A percentile compares a stretch with the other conserved stretches of the same genome.
These are phyloP conservation scores for Mayetiola destructor DNA, from an alignment of 2,888 invertebrate species.

Conservation along the genomic window DNA sequence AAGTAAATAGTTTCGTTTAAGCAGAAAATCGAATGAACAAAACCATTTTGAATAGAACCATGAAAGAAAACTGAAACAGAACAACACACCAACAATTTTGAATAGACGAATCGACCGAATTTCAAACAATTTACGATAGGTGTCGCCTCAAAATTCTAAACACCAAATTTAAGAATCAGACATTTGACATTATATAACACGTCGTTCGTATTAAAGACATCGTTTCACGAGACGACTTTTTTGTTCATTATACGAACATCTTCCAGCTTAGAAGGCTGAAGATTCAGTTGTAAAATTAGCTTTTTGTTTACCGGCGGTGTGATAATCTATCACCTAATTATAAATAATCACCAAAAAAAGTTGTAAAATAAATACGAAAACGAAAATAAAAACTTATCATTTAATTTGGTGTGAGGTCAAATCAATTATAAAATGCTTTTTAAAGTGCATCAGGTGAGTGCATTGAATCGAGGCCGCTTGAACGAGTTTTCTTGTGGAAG, in stretches of 20 bases:
- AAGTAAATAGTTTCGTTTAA: too few species aligned
- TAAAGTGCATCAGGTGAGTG: slow-evolving; percentile 14
- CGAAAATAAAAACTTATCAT: neutral
- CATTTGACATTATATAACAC: slow-evolving; percentile 8
- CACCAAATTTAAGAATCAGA: too few species aligned
- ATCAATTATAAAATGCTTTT: neutral
- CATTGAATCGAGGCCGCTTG: neutral
- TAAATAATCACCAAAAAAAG: neutral
- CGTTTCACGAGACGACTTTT: neutral
- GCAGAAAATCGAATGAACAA: too few species aligned
- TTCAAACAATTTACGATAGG: too few species aligned
- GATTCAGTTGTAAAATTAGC: slow-evolving; percentile 21
- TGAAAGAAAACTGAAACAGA: too few species aligned
- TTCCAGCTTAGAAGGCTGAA: slow-evolving; percentile 37
- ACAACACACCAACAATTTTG: too few species aligned
- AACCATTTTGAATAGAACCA: too few species aligned
- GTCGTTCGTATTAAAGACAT: neutral
- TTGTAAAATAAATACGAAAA: neutral
- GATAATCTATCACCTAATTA: slow-evolving; percentile 10
- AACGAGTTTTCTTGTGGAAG: neutral
- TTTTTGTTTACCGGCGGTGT: neutral
- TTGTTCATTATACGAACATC: slow-evolving; percentile 23
- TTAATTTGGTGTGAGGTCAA: neutral
- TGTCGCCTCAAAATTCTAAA: too few species aligned
- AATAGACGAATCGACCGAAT: too few species aligned